Percentiles rank a stretch among this genome's conserved stretches.
These are phyloP conservation scores for Cancer borealis DNA, from an alignment of 2,888 invertebrate species.

Conservation along the genomic window DNA sequence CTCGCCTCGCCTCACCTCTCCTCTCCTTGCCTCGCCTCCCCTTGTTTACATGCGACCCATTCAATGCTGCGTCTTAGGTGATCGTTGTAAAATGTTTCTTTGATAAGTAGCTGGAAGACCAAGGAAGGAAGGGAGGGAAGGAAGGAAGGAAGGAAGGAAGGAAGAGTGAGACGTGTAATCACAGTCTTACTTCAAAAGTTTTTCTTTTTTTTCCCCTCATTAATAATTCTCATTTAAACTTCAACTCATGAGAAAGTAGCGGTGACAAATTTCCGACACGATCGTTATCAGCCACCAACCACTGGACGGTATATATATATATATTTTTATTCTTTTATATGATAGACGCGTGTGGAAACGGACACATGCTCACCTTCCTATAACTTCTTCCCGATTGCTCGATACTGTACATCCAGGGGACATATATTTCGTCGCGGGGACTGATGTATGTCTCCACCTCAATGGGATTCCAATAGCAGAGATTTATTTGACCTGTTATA, in stretches of 20 bases:
- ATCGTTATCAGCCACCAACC: not conserved
- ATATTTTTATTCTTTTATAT: not conserved
- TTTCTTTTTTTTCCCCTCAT: not conserved
- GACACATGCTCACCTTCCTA: not conserved
- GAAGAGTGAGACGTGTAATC: not conserved
- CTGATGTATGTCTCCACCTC: not conserved
- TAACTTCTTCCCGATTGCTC: not conserved
- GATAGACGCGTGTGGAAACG: not conserved
- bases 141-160: not conserved
- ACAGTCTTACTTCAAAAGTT: not conserved
- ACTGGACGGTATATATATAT: not conserved
- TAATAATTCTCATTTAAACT: slow-evolving; percentile 20
- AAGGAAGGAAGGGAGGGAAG: not conserved
- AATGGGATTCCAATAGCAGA: not conserved
- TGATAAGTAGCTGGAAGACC: not conserved
- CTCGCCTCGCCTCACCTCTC: no score
- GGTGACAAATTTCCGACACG: slow-evolving; percentile 8
- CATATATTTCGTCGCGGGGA: not conserved
- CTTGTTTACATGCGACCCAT: not conserved
- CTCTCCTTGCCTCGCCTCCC: no score
- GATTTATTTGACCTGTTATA: slow-evolving; percentile 6
- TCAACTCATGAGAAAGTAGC: slow-evolving; percentile 27
- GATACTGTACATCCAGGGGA: not conserved
- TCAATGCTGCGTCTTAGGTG: not conserved
- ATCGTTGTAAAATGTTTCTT: not conserved